Evolutionary conservation across 2,797 vertebrate species (phyloP).

Genomic region (Bryconaethiops microstoma): DNA sequence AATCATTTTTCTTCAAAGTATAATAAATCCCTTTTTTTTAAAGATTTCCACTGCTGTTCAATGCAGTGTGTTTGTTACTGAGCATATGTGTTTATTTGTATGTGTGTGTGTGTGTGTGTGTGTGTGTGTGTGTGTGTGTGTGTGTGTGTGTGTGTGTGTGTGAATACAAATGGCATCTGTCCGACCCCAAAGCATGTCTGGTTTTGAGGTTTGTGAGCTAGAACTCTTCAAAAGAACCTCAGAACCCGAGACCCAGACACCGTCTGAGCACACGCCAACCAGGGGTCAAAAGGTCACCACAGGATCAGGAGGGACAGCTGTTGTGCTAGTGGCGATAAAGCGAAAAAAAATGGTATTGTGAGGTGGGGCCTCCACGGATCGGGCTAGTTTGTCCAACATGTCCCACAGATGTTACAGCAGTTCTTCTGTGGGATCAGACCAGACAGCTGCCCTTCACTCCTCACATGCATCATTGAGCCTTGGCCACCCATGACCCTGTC

Average conservation of each 20-base stretch:
- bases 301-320: background rate
- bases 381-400: too few relatives aligned
- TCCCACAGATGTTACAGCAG: too few relatives aligned
- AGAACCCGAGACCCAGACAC: conserved; percentile 21
- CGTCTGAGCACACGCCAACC: background rate
- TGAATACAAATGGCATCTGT: conserved; percentile 14
- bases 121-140: conserved; percentile 25
- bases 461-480: too few relatives aligned
- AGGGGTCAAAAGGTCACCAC: conserved; percentile 6
- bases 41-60: conserved; percentile 28
- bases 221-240: conserved; percentile 33
- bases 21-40: conserved; percentile 9
- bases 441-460: too few relatives aligned
- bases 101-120: too few relatives aligned
- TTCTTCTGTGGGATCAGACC: too few relatives aligned
- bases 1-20: background rate
- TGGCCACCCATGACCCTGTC: too few relatives aligned
- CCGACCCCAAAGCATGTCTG: conserved; percentile 16
- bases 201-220: conserved; percentile 13
- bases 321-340: background rate
- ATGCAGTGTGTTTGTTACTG: conserved; percentile 20
- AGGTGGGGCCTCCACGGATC: too few relatives aligned
- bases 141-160: conserved; percentile 25
- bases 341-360: too few relatives aligned
- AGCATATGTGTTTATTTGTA: conserved; percentile 8